Evolutionary conservation across 2,888 invertebrate genomes (phyloP).

Genomic region (Melieria picta): DNA sequence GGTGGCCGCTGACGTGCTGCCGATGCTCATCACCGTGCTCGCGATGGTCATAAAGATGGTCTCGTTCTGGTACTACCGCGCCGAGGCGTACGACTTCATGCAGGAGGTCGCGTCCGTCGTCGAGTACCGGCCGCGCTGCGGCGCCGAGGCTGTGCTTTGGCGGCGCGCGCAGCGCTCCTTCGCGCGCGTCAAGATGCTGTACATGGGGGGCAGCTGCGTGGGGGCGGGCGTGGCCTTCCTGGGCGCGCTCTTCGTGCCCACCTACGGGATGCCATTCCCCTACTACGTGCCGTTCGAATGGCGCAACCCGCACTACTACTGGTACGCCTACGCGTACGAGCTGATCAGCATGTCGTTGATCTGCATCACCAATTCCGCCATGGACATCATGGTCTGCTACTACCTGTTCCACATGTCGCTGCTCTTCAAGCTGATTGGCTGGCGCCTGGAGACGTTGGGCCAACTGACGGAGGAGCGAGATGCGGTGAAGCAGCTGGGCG

Average conservation of each 20-base stretch:
- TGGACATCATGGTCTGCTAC: conserved; percentile 55
- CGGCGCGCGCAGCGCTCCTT: conserved; percentile 43
- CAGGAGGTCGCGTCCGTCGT: conserved; percentile 36
- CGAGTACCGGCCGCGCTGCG: conserved; percentile 31
- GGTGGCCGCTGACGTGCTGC: conserved; percentile 48
- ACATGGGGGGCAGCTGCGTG: conserved; percentile 35
- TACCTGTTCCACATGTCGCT: conserved; percentile 53
- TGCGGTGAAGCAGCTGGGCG: not conserved
- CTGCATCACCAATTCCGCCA: conserved; percentile 48
- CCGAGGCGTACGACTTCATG: conserved; percentile 38
- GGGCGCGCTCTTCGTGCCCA: conserved; percentile 26
- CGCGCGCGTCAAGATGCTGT: conserved; percentile 41
- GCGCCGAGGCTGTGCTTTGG: conserved; percentile 43
- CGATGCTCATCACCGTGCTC: conserved; percentile 50
- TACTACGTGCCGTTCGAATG: conserved; percentile 58
- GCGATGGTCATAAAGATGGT: conserved; percentile 47
- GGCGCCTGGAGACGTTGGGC: conserved; percentile 44
- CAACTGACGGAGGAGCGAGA: conserved; percentile 3
- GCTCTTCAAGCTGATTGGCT: conserved; percentile 49
- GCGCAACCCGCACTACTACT: conserved; percentile 40
- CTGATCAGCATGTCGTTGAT: conserved; percentile 48
- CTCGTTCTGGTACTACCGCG: conserved; percentile 44
- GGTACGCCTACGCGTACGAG: conserved; percentile 51
- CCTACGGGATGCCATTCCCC: conserved; percentile 50
- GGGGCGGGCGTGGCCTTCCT: conserved; percentile 35